These are phyloP conservation scores for Drosophila rubida DNA, from an alignment of 2,888 invertebrate species.

Conservation along the genomic window DNA sequence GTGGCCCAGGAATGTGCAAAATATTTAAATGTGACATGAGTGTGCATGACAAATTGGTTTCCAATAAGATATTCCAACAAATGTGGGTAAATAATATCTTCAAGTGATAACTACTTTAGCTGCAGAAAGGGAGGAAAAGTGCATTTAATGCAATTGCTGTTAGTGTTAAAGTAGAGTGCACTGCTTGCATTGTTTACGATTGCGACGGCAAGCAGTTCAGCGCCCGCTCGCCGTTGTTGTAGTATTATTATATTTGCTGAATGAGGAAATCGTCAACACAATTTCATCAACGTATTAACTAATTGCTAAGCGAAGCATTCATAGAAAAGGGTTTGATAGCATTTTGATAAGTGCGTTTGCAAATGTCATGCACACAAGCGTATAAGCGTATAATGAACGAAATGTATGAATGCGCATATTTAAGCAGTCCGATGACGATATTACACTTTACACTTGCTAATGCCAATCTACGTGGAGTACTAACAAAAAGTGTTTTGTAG, in stretches of 20 bases:
- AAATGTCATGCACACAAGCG: neutral
- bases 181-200: slow-evolving; percentile 6
- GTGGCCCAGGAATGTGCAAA: too few species aligned
- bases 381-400: neutral
- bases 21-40: too few species aligned
- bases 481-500: neutral
- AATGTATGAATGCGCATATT: slow-evolving; percentile 2
- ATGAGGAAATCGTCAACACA: slow-evolving; percentile 5
- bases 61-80: too few species aligned
- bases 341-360: slow-evolving; percentile 9
- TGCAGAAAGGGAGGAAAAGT: neutral
- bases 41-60: too few species aligned
- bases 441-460: slow-evolving; percentile 13
- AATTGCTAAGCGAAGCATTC: neutral
- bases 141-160: neutral
- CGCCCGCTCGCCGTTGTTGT: neutral
- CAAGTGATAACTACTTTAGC: neutral
- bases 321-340: slow-evolving; percentile 1
- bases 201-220: slow-evolving; percentile 1
- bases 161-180: neutral
- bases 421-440: slow-evolving; percentile 5
- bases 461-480: neutral
- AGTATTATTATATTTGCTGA: neutral
- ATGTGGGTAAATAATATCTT: too few species aligned
- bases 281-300: slow-evolving; percentile 6